Evolutionary conservation across 2,888 invertebrate species (phyloP), one percentile per base, ranked within the genome.

Genomic region (Chaitophorus viminalis): DNA sequence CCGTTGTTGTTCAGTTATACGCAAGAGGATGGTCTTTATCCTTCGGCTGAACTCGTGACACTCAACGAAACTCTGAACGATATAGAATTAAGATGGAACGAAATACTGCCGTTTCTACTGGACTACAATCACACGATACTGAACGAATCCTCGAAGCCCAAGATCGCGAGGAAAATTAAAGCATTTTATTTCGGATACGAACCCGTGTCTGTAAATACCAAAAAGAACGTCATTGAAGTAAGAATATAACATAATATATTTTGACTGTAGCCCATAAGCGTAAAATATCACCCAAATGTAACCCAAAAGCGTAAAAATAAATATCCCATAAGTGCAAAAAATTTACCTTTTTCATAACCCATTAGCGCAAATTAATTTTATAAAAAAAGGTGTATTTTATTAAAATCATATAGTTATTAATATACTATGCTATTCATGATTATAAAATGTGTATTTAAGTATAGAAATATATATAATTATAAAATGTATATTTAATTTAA

Each of bases 11-110:
- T 94, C 94, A 4, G 89, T 72, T 93, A 94, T 81, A 94, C 94
- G 0, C 93, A 94, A 36, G 94, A 95, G 82, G 96, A 96, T 91
- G 96, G 96, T 87, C 92, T 95, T 33, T 95, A 94, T 90, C 95
- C 95, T 52, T 94, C 93, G 72, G 93, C 94, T 90, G 90, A 90
- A 36, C 89, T 90, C 31, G 87, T 90, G 11, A 77, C 88, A 18
- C 75, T 88, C 6, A 89, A 89, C 3, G 79, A 86, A 29, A 72
- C 81, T 29, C 70, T 90, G 39, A 31, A 78, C n/a, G 90, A 90
- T 25, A 76, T 90, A 54, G 90, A 91, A 31, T 78, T 88, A 21
- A 86, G 89, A 18, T 91, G 90, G 90, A 33, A 89, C 21, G 89
- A 89, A 39, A 86, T 90, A 17, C 89, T 90, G 2, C 90, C 91